A percentile compares a stretch with the other conserved stretches of the same genome.
phyloP scores from a whole-genome alignment of 1,140 invertebrate species.

The Drosophila biarmipes region DNA sequence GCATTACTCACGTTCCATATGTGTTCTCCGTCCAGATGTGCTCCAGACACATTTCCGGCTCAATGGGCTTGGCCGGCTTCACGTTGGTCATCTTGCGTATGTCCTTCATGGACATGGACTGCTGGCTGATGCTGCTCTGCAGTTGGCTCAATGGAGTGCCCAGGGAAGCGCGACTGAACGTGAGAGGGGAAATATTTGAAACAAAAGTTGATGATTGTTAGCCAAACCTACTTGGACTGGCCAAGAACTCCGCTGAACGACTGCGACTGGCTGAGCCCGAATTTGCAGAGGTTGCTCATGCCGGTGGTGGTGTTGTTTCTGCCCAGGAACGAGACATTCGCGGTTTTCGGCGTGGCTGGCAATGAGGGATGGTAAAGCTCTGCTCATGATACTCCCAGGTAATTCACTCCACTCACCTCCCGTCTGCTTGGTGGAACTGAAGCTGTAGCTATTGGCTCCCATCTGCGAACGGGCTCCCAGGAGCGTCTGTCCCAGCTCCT shows the following conservation, averaged over 20 bases:
- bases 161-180: constrained; percentile 56
- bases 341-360: constrained; percentile 35
- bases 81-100: constrained; percentile 72
- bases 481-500: constrained; percentile 56
- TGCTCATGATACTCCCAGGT: not conserved
- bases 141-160: constrained; percentile 72
- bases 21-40: constrained; percentile 93
- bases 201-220: no score
- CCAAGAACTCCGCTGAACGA: constrained; percentile 71
- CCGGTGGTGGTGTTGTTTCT: constrained; percentile 33
- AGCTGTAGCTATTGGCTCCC: constrained; percentile 42
- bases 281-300: constrained; percentile 53
- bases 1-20: constrained; percentile 79
- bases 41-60: constrained; percentile 94
- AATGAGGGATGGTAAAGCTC: not conserved
- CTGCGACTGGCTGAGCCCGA: constrained; percentile 70
- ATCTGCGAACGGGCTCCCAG: constrained; percentile 20
- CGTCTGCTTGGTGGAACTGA: constrained; percentile 45
- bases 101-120: constrained; percentile 76
- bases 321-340: constrained; percentile 41
- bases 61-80: constrained; percentile 88
- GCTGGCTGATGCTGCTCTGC: constrained; percentile 69
- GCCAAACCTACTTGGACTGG: constrained; percentile 65
- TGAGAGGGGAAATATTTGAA: not conserved
- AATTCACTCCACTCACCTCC: constrained; percentile 36